phyloP scores from a whole-genome alignment of 2,888 invertebrate genomes.

The Dryadula phaetusa region DNA sequence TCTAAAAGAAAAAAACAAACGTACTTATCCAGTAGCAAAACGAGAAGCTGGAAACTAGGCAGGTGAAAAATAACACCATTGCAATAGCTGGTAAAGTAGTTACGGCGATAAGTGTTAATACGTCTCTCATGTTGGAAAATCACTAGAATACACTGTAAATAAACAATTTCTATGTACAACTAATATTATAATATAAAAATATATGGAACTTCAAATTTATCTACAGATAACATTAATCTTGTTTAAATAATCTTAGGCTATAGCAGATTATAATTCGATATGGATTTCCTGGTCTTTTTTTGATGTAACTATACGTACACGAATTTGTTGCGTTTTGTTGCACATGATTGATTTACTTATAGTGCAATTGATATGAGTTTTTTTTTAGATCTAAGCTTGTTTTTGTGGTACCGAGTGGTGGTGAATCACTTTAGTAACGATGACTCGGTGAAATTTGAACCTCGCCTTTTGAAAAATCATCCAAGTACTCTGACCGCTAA shows the following conservation, averaged over 20 bases:
- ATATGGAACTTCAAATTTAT: not conserved
- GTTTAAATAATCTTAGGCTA: not conserved
- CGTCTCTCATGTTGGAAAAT: not conserved
- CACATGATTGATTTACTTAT: conserved; percentile 9
- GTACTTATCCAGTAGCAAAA: conserved; percentile 8
- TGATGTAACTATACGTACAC: not conserved
- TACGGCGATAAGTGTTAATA: not conserved
- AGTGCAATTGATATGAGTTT: not conserved
- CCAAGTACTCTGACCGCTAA: no score
- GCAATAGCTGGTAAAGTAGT: not conserved
- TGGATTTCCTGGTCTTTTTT: not conserved
- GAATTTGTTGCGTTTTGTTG: not conserved
- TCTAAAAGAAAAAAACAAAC: not conserved
- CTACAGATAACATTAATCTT: not conserved
- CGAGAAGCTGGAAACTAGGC: not conserved
- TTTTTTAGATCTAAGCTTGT: not conserved
- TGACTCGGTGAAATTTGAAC: no score
- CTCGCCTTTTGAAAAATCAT: no score
- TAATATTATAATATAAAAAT: not conserved
- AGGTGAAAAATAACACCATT: not conserved
- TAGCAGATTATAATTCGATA: conserved; percentile 1
- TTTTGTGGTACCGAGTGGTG: no score
- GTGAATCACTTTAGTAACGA: no score
- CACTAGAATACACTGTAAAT: not conserved
- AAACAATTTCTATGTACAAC: conserved; percentile 7